Conservation (phyloP, 2,888 invertebrate species). For the Argyresthia goedartella region DNA sequence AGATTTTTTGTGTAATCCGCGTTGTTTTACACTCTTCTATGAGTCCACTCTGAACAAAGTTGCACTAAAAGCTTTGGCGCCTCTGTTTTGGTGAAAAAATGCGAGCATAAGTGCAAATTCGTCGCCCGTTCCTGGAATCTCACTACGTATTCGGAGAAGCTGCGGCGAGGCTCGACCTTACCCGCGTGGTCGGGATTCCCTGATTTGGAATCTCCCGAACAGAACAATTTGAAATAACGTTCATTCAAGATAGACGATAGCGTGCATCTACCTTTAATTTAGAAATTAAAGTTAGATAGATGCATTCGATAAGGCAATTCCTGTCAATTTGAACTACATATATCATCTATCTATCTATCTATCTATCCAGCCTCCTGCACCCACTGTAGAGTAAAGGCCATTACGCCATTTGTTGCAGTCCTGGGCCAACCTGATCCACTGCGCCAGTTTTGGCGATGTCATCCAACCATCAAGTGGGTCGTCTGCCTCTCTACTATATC, state of each 20-base stretch:
- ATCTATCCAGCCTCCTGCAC: no score
- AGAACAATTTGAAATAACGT: no score
- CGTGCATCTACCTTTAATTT: no score
- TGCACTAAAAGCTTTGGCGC: constrained; percentile 63
- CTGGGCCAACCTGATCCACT: no score
- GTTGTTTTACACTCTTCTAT: constrained; percentile 1
- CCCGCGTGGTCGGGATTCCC: constrained; percentile 15
- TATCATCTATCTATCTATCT: not conserved
- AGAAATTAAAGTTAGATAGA: no score
- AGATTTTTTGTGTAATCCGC: not conserved
- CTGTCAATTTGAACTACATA: not conserved
- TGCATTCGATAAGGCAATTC: no score
- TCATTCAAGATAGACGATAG: no score
- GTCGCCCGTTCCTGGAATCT: constrained; percentile 39
- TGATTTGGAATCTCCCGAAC: not conserved
- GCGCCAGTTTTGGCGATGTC: no score
- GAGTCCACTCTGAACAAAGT: constrained; percentile 9
- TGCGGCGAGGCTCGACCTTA: constrained; percentile 20
- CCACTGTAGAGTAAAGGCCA: no score
- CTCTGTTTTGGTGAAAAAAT: constrained; percentile 40
- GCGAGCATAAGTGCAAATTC: constrained; percentile 48
- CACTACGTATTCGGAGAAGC: constrained; percentile 40
- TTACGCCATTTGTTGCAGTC: no score
- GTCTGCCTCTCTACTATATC: no score
- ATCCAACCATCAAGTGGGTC: no score